These are phyloP conservation scores for Epinotia brunnichana DNA, from an alignment of 2,888 invertebrate genomes.

Conservation along the genomic window DNA sequence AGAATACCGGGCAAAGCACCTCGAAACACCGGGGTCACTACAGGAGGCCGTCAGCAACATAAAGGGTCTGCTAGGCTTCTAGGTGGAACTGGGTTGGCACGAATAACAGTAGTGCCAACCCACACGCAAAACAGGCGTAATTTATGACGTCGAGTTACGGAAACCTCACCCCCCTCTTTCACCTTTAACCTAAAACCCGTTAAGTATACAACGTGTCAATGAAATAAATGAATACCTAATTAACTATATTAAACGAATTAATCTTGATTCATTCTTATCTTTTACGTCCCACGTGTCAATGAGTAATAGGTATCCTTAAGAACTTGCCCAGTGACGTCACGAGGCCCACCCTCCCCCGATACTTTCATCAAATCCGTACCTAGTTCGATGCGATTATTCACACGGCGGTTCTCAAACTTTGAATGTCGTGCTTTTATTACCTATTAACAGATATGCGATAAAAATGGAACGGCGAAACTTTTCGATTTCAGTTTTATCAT, in stretches of 20 bases:
- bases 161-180: too few species aligned
- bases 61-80: too few species aligned
- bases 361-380: constrained; percentile 77
- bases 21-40: too few species aligned
- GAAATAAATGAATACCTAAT: not conserved
- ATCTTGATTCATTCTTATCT: constrained; percentile 32
- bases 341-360: constrained; percentile 61
- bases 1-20: too few species aligned
- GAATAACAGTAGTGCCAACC: too few species aligned
- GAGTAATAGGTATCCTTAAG: constrained; percentile 35
- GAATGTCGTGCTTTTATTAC: not conserved
- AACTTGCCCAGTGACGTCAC: constrained; percentile 67
- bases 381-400: constrained; percentile 76
- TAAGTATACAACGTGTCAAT: not conserved
- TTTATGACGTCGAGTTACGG: too few species aligned
- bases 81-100: too few species aligned
- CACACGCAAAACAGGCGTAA: too few species aligned
- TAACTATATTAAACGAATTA: constrained; percentile 13
- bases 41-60: too few species aligned
- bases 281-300: constrained; percentile 40
- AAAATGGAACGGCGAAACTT: not conserved
- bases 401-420: constrained; percentile 72
- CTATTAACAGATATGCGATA: not conserved
- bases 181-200: too few species aligned
- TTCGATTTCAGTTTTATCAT: not conserved